A percentile compares a stretch with the other conserved stretches of the same genome.
Conservation (phyloP, 53 echinoderm and acorn worm genomes). For the Arbacia lixula region DNA sequence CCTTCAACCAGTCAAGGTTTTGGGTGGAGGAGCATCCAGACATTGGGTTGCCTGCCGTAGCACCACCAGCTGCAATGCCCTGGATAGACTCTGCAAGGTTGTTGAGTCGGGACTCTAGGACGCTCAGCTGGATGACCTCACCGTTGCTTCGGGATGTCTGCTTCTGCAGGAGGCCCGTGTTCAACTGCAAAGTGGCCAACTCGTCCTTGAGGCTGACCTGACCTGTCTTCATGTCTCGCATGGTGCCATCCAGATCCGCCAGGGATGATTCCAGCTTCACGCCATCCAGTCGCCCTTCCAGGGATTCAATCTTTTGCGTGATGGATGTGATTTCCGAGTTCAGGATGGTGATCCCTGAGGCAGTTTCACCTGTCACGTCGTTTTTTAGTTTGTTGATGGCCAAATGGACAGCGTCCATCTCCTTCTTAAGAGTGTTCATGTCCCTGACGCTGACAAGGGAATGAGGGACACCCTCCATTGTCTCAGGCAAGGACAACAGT, state of each 20-base stretch:
- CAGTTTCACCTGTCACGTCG: background rate
- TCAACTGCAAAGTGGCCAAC: constrained; percentile 25
- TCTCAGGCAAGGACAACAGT: constrained; percentile 21
- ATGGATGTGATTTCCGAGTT: constrained; percentile 19
- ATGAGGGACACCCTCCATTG: constrained; percentile 12
- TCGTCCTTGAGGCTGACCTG: constrained; percentile 2
- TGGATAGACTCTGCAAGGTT: constrained; percentile 29
- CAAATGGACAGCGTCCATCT: constrained; percentile 27
- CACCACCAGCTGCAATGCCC: background rate
- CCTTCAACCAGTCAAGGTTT: constrained; percentile 39
- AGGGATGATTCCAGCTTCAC: constrained; percentile 26
- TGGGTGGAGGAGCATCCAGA: constrained; percentile 6
- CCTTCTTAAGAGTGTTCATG: constrained; percentile 38
- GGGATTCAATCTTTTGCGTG: background rate
- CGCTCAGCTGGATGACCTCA: constrained; percentile 42
- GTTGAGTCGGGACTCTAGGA: constrained; percentile 31
- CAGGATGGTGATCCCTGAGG: constrained; percentile 24
- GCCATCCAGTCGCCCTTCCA: constrained; percentile 22
- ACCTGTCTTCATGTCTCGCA: background rate
- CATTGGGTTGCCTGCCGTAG: background rate
- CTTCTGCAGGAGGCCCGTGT: constrained; percentile 31
- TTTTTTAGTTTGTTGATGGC: constrained; percentile 26
- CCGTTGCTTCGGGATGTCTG: constrained; percentile 38
- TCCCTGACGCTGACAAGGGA: constrained; percentile 18
- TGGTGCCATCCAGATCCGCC: background rate